Conservation (phyloP, 2,113 vertebrate species). For the Antennarius striatus region DNA sequence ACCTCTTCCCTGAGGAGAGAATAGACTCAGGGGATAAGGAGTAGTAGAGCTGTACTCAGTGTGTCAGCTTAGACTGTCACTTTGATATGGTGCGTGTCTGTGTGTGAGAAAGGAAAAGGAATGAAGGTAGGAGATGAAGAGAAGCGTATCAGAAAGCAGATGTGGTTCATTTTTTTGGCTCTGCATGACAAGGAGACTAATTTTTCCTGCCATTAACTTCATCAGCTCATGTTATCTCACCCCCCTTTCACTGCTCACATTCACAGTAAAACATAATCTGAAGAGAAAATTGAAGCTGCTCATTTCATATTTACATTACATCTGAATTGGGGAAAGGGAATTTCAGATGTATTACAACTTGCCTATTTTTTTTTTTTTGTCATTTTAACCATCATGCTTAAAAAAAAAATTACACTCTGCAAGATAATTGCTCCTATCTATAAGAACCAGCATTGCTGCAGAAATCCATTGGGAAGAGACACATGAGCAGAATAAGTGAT, state of each 20-base stretch:
- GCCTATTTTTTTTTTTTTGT: conserved; percentile 31
- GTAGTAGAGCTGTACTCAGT: conserved; percentile 71
- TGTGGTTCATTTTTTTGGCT: conserved; percentile 40
- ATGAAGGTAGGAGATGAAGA: conserved; percentile 6
- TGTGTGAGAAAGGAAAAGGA: not conserved
- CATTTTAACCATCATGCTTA: conserved; percentile 48
- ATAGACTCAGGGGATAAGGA: conserved; percentile 75
- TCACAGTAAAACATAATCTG: conserved; percentile 62
- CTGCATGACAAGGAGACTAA: conserved; percentile 44
- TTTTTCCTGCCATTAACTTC: conserved; percentile 66
- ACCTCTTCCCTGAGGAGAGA: conserved; percentile 73
- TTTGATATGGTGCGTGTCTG: conserved; percentile 43
- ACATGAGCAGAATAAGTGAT: too few species aligned
- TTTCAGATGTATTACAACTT: conserved; percentile 59
- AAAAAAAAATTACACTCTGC: conserved; percentile 11
- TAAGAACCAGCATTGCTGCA: conserved; percentile 10
- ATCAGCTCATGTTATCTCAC: conserved; percentile 66
- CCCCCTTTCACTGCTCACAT: conserved; percentile 53
- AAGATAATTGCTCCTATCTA: conserved; percentile 48
- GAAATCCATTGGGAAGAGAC: not conserved
- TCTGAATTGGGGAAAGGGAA: conserved; percentile 21
- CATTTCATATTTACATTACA: conserved; percentile 46
- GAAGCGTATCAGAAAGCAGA: conserved; percentile 14
- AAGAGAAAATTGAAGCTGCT: conserved; percentile 53
- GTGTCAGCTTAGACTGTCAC: conserved; percentile 73